A percentile compares a stretch with the other conserved stretches of the same genome.
Conservation (phyloP, 2,113 vertebrate species). For the Capreolus pygargus region DNA sequence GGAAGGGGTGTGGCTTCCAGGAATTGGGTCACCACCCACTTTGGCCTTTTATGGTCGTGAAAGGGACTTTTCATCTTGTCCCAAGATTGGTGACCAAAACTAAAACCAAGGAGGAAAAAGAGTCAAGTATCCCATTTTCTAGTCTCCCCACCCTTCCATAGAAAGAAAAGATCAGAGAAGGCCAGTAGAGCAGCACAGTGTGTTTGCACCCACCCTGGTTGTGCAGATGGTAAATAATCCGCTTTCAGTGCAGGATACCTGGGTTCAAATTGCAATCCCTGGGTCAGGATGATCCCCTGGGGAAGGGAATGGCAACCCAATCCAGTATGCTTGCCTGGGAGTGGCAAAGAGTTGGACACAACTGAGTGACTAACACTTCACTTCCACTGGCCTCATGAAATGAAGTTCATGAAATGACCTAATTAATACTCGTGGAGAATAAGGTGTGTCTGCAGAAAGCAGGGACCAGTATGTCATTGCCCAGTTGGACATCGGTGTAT, state of each 20-base stretch:
- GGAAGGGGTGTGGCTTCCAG: neutral
- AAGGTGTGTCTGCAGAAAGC: neutral
- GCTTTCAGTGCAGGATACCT: neutral
- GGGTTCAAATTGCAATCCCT: neutral
- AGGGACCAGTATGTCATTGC: fast-evolving
- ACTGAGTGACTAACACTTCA: neutral
- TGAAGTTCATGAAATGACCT: neutral
- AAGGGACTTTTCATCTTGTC: neutral
- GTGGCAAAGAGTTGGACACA: neutral
- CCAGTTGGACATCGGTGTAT: neutral
- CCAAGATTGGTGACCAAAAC: neutral
- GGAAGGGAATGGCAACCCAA: neutral
- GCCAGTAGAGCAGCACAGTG: no score
- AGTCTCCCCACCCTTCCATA: neutral
- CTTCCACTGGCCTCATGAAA: neutral
- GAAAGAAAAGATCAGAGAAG: neutral
- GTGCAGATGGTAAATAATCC: neutral
- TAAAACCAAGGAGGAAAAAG: neutral
- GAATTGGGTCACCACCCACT: neutral
- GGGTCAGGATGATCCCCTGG: neutral
- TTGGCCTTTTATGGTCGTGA: neutral
- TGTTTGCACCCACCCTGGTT: neutral
- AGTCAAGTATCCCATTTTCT: neutral
- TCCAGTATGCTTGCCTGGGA: neutral
- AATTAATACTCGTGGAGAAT: neutral